Base-by-base conservation (phyloP, 2,888 invertebrate species). In the Lathronympha strigana region DNA sequence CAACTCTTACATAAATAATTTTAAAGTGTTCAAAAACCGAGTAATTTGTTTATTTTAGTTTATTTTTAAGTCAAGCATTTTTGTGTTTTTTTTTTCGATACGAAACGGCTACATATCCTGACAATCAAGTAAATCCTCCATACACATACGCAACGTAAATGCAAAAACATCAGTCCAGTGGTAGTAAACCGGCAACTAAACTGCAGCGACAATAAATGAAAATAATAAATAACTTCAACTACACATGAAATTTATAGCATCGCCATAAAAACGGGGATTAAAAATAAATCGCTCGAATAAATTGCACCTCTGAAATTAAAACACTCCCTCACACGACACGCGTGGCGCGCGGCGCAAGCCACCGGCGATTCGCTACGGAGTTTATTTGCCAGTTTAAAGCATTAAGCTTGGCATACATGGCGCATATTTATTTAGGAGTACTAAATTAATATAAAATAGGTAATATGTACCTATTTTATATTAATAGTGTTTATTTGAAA, bases 211-310 rank as follows among this genome's bases (percentile, higher is more conserved):
- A 71, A 71, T 68, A 73, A 76, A 75, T 74, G 76, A 73, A 74
- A 83, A 82, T 81, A 82, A 78, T 74, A 82, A 82, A 83, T 80
- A 87, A 82, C 80, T 83, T 84, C 84, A 85, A 84, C 87, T 88
- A 86, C 84, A 86, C 85, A 86, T 85, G 78, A 85, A 88, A 89
- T 89, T 91, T 91, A 90, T 90, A 83, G 87, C 88, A 85, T 81
- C 83, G 86, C 82, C 86, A 90, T 91, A 92, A 92, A 90, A 91
- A 90, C 88, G 89, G 84, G 91, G 90, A 92, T 92, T 91, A 92
- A 92, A 91, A 92, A 90, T 91, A 90, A 92, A 92, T 92, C 90
- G 91, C 90, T 90, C 88, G 91, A 91, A 90, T 91, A 91, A 91
- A 92, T 90, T 90, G 90, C 88, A 90, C 89, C 90, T 90, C 89